Evolutionary conservation across 2,113 vertebrate species (phyloP).

Genomic region (Oxyura jamaicensis): DNA sequence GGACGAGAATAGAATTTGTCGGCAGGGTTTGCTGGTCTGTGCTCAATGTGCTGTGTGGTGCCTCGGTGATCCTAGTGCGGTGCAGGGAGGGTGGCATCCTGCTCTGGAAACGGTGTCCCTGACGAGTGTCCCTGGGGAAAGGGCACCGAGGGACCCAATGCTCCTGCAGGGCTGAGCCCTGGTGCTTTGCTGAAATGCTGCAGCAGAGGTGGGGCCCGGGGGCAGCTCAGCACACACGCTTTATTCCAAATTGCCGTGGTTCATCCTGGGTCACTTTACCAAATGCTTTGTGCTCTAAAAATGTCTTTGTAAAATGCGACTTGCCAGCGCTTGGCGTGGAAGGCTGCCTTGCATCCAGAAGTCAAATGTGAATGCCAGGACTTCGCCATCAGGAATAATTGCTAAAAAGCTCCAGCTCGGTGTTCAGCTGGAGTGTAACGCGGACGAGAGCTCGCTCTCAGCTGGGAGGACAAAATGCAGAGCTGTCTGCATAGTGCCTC

Average conservation of each 20-base stretch:
- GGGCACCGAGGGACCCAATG: background rate
- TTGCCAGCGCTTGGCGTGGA: rapidly evolving
- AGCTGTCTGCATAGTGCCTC: background rate
- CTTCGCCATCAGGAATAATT: background rate
- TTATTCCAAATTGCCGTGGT: background rate
- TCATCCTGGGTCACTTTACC: background rate
- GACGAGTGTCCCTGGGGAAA: background rate
- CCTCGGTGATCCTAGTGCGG: background rate
- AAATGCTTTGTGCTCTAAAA: background rate
- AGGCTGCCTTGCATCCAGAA: background rate
- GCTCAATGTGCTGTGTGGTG: background rate
- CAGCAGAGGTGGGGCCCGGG: background rate
- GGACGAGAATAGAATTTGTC: constrained; percentile 31
- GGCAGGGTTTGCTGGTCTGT: background rate
- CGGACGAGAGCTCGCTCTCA: background rate
- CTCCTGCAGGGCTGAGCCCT: background rate
- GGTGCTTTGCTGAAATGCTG: background rate
- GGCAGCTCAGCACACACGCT: rapidly evolving
- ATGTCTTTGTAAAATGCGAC: background rate
- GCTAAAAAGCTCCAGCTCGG: background rate
- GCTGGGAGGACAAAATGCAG: background rate
- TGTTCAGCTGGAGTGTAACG: background rate
- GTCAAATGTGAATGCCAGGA: background rate
- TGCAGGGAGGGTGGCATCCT: background rate
- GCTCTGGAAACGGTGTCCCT: rapidly evolving